phyloP scores from a whole-genome alignment of 1,140 invertebrate genomes.

The Nasonia vitripennis region DNA sequence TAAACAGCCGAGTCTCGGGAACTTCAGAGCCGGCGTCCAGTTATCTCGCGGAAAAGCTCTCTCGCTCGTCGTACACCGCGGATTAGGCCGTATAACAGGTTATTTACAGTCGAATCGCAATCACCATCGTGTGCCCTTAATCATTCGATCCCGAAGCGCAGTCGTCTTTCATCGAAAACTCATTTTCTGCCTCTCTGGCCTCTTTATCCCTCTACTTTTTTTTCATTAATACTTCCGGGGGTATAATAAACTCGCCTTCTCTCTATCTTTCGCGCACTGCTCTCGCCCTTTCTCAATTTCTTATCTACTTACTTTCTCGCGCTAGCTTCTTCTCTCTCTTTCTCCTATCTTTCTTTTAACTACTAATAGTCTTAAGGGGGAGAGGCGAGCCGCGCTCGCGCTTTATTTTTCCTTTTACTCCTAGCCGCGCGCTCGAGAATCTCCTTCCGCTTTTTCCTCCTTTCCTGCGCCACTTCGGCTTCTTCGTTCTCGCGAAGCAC shows the following conservation, averaged over 20 bases:
- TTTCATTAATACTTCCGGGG: constrained; percentile 30
- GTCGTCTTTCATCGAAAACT: constrained; percentile 15
- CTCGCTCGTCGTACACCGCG: not conserved
- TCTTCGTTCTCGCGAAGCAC: not conserved
- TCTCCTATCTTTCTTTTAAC: constrained; percentile 41
- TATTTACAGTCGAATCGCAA: not conserved
- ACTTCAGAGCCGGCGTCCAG: no score
- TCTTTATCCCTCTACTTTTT: not conserved
- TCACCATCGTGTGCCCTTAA: not conserved
- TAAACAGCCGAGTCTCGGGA: no score
- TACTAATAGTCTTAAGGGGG: constrained; percentile 29
- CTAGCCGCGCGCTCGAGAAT: not conserved
- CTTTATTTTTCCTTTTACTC: constrained; percentile 36
- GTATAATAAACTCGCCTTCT: constrained; percentile 7
- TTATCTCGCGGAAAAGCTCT: not conserved
- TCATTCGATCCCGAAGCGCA: not conserved
- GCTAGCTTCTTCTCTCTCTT: not conserved
- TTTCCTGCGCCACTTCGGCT: not conserved
- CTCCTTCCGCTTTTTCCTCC: constrained; percentile 8
- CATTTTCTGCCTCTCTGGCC: not conserved
- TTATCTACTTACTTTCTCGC: constrained; percentile 30
- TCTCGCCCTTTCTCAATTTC: constrained; percentile 27
- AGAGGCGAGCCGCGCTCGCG: not conserved
- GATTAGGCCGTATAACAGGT: not conserved
- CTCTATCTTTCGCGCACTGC: not conserved